Conservation (phyloP, 2,888 invertebrate genomes). For the Perdita meconis region DNA sequence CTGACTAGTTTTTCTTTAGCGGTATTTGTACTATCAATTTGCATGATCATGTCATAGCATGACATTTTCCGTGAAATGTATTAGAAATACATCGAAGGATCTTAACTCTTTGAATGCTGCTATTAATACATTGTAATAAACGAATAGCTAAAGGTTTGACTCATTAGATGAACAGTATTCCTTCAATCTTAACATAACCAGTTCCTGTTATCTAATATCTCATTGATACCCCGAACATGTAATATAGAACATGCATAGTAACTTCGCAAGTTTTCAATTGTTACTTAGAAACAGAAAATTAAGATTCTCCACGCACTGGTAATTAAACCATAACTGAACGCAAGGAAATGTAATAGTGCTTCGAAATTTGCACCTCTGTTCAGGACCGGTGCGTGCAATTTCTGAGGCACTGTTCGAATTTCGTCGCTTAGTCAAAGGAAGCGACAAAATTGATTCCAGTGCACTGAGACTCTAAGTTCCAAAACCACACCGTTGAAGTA, state of each 20-base stretch:
- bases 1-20: conserved; percentile 54
- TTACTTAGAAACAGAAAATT: too few species aligned
- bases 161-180: conserved; percentile 52
- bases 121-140: conserved; percentile 48
- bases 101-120: conserved; percentile 59
- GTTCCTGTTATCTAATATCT: conserved; percentile 44
- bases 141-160: conserved; percentile 56
- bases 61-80: conserved; percentile 61
- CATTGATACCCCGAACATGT: conserved; percentile 32
- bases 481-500: neutral
- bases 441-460: too few species aligned
- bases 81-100: conserved; percentile 44
- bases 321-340: too few species aligned
- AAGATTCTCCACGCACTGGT: too few species aligned
- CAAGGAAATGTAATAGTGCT: too few species aligned
- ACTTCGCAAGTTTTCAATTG: conserved; percentile 59
- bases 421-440: too few species aligned
- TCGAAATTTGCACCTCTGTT: too few species aligned
- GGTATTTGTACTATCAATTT: conserved; percentile 62
- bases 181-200: conserved; percentile 48
- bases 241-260: conserved; percentile 32
- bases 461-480: too few species aligned
- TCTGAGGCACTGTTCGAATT: too few species aligned
- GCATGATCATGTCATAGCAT: conserved; percentile 70
- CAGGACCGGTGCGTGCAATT: too few species aligned